Evolutionary conservation across 2,888 invertebrate species (phyloP).

Genomic region (Stenodera caucasica): DNA sequence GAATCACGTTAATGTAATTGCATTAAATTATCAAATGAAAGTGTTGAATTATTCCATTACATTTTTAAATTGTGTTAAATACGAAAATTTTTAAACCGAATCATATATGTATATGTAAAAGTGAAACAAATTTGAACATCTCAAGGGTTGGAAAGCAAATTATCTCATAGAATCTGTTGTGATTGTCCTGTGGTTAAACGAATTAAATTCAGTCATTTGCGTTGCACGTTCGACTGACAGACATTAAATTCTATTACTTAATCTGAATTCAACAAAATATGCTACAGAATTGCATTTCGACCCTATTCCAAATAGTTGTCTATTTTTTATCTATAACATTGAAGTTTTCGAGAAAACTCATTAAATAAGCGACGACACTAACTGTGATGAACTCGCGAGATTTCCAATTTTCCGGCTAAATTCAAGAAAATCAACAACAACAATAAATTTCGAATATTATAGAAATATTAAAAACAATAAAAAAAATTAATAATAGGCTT

Average conservation of each 20-base stretch:
- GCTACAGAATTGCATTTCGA: not conserved
- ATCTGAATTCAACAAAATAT: not conserved
- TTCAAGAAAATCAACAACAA: too few relatives aligned
- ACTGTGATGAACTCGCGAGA: too few relatives aligned
- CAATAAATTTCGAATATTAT: too few relatives aligned
- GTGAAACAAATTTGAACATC: slow-evolving; percentile 6
- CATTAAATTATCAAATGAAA: not conserved
- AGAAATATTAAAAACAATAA: too few relatives aligned
- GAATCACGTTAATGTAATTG: not conserved
- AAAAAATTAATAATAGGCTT: too few relatives aligned
- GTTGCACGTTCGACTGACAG: slow-evolving; percentile 6
- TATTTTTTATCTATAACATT: too few relatives aligned
- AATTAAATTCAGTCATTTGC: slow-evolving; percentile 3
- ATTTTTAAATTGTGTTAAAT: not conserved
- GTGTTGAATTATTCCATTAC: not conserved
- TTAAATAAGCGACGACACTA: too few relatives aligned
- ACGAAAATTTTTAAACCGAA: not conserved
- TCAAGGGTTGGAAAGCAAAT: slow-evolving; percentile 5
- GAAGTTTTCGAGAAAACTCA: too few relatives aligned
- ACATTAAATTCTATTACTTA: not conserved
- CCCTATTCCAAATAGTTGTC: not conserved
- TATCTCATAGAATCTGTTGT: slow-evolving; percentile 8
- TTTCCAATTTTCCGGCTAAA: not conserved
- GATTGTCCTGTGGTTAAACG: slow-evolving; percentile 2
- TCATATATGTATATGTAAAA: not conserved